These are phyloP conservation scores for Acanthurus lineatus DNA, from an alignment of 2,797 vertebrate species.

Conservation along the genomic window DNA sequence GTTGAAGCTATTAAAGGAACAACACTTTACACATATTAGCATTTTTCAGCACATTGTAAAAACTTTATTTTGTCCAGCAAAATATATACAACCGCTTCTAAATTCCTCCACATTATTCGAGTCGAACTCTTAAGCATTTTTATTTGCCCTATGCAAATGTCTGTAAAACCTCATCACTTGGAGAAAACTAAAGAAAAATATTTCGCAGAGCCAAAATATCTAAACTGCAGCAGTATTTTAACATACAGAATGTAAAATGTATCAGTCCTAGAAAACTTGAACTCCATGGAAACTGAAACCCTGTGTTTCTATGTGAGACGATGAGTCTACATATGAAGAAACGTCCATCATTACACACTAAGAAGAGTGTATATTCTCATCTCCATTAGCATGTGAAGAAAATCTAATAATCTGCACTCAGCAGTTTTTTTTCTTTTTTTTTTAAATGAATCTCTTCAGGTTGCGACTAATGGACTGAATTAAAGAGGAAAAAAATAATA, in stretches of 20 bases:
- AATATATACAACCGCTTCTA: neutral
- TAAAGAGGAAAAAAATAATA: conserved; percentile 11
- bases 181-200: neutral
- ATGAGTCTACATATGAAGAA: conserved; percentile 31
- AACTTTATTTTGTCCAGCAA: neutral
- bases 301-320: conserved; percentile 44
- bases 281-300: neutral
- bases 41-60: neutral
- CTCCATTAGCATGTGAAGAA: conserved; percentile 29
- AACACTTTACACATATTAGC: neutral
- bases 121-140: neutral
- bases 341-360: conserved; percentile 55
- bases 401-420: conserved; percentile 52
- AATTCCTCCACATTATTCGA: neutral
- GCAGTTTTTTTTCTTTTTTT: conserved; percentile 10
- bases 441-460: conserved; percentile 52
- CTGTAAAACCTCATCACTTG: neutral
- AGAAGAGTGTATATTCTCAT: conserved; percentile 47
- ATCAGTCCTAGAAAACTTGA: neutral
- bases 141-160: neutral
- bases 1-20: neutral
- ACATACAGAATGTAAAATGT: neutral
- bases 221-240: neutral
- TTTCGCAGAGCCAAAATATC: neutral
- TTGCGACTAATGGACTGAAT: conserved; percentile 48